A percentile compares a stretch with the other conserved stretches of the same genome.
phyloP scores from a whole-genome alignment of 1,140 invertebrate genomes.

The Scaptomyza graminum region DNA sequence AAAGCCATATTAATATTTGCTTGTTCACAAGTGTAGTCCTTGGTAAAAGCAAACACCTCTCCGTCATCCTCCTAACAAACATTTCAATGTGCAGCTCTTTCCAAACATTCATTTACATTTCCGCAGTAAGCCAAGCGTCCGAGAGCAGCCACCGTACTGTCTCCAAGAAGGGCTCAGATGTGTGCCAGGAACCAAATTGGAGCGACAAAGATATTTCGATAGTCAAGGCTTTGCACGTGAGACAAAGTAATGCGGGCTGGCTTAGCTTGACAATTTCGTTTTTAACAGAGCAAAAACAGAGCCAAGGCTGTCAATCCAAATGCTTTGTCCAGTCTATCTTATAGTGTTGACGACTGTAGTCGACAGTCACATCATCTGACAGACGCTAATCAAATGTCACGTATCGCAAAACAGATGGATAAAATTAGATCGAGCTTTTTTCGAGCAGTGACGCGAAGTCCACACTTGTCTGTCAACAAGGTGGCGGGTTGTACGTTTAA shows the following conservation, averaged over 20 bases:
- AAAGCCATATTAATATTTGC: too few relatives aligned
- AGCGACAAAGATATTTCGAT: constrained; percentile 15
- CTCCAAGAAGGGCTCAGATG: too few relatives aligned
- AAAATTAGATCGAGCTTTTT: constrained; percentile 13
- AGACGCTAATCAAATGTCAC: constrained; percentile 71
- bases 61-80: constrained; percentile 2
- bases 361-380: constrained; percentile 21
- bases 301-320: constrained; percentile 2
- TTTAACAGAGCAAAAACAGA: constrained; percentile 7
- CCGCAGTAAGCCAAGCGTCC: constrained; percentile 21
- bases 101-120: constrained; percentile 70
- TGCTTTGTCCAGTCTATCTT: constrained; percentile 1
- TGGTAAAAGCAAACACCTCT: too few relatives aligned
- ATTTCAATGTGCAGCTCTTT: constrained; percentile 43
- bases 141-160: neutral
- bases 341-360: constrained; percentile 24
- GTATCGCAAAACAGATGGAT: constrained; percentile 25
- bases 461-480: neutral
- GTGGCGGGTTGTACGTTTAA: neutral
- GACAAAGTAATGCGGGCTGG: constrained; percentile 15
- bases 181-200: neutral
- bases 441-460: neutral
- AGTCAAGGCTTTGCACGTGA: constrained; percentile 50
- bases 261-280: constrained; percentile 11
- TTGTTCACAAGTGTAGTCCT: too few relatives aligned